Conservation (phyloP, 1,140 invertebrate species). For the Homalodisca vitripennis region DNA sequence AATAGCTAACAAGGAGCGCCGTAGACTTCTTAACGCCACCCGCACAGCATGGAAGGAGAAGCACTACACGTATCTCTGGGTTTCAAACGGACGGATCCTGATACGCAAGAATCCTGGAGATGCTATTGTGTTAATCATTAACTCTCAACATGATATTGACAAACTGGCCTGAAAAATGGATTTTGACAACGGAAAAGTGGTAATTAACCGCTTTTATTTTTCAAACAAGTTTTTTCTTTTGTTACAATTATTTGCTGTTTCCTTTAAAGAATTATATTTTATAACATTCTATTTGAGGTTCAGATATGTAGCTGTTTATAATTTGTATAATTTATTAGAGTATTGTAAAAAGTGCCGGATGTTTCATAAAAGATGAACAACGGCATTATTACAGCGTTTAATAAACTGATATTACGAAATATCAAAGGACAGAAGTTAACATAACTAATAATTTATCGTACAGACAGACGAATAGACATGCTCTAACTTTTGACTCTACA, state of each 20-base stretch:
- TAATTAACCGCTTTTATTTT: too few species aligned
- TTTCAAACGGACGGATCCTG: not conserved
- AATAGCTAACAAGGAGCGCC: not conserved
- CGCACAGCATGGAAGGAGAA: not conserved
- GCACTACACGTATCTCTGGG: not conserved
- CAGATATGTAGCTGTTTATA: not conserved
- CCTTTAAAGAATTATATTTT: not conserved
- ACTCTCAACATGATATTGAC: not conserved
- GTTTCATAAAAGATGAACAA: too few species aligned
- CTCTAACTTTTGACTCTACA: too few species aligned
- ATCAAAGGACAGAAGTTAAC: too few species aligned
- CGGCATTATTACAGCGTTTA: too few species aligned
- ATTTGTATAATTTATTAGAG: not conserved
- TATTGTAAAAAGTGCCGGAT: not conserved
- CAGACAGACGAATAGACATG: too few species aligned
- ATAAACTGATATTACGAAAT: too few species aligned
- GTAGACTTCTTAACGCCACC: not conserved
- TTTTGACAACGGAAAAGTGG: not conserved
- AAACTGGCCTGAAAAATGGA: not conserved
- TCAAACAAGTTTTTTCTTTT: too few species aligned
- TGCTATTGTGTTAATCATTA: not conserved
- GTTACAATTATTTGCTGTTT: not conserved
- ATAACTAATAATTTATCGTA: too few species aligned
- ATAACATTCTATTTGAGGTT: not conserved
- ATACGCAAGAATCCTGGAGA: not conserved